A percentile compares a stretch with the other conserved stretches of the same genome.
Conservation (phyloP, 2,113 vertebrate species). For the Chascanopsetta lugubris region DNA sequence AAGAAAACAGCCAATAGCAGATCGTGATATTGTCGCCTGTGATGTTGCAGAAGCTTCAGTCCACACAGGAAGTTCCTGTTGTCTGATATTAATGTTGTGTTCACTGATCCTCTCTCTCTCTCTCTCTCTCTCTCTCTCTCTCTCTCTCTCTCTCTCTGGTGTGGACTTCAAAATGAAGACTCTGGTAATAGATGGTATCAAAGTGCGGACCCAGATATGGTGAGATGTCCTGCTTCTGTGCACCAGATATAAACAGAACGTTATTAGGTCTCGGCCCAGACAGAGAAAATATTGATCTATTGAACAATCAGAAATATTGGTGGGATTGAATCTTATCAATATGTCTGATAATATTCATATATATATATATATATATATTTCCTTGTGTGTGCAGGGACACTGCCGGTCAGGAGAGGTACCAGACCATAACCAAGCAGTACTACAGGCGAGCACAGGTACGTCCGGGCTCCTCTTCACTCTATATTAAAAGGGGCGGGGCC, state of each 20-base stretch:
- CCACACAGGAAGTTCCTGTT: slow-evolving; percentile 1
- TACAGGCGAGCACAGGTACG: slow-evolving; percentile 95
- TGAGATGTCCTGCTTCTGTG: slow-evolving; percentile 53
- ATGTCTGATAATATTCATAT: neutral
- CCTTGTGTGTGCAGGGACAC: slow-evolving; percentile 88
- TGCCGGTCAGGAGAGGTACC: slow-evolving; percentile 96
- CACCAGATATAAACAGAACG: neutral
- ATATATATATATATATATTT: neutral
- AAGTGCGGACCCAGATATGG: slow-evolving; percentile 87
- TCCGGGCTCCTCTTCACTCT: neutral
- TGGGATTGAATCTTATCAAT: neutral
- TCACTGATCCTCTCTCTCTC: slow-evolving; percentile 11
- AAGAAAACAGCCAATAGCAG: too few relatives aligned
- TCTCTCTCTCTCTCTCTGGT: slow-evolving; percentile 64
- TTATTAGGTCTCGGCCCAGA: neutral
- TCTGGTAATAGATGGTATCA: slow-evolving; percentile 83
- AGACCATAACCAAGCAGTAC: slow-evolving; percentile 99
- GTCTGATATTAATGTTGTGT: slow-evolving; percentile 3
- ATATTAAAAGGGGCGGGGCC: too few relatives aligned
- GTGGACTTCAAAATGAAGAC: slow-evolving; percentile 89
- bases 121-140: slow-evolving; percentile 29
- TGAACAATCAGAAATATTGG: too few relatives aligned
- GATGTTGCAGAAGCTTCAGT: slow-evolving; percentile 40
- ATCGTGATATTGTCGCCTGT: slow-evolving; percentile 21
- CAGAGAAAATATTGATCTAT: neutral